Base-by-base conservation (phyloP, 2,797 vertebrate genomes). In the Myotis pilosus region DNA sequence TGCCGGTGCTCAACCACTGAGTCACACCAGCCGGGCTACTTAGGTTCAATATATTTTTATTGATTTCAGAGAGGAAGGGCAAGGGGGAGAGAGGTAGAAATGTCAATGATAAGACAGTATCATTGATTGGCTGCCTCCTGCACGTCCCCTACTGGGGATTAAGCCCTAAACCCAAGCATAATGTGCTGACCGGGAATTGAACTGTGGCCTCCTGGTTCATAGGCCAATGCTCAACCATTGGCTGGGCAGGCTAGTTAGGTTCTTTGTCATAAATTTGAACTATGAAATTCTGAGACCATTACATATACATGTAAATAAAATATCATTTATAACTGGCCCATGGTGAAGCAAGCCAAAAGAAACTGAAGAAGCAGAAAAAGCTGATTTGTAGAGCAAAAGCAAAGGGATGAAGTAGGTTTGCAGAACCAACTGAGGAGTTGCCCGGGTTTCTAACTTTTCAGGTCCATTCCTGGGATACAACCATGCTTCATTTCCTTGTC, bases 251-350 rank as follows among this genome's bases (percentile, higher is more conserved):
- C 33, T 49, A 6, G 4, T 49, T 74, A 62, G 64, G 13, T 33
- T 85, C 69, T 74, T 62, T 41, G 28, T 93, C 17, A 53, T 78
- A 25, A 87, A 79, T 22, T 19, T 19, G 53, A 78, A 36, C 74
- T 25, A 0, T 89, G 62, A 91, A 85, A 78, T 89, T 90, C 47
- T 81, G 72, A 78, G 11, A 33, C 36, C 33, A 0, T 82, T 30
- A 91, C 4, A 5, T 72, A 69, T 13, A 44, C 2, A 6, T 9
- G 3, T 60, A 87, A 71, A 75, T 47, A 33, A 71, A 88, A 82
- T 68, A 20, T 72, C 30, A 62, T 89, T 92, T 23, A 75, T 72
- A 94, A 90, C 62, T 96, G 84, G 28, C 30, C 38, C 13, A 72
- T 16, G 86, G 10, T 53, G 71, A 80, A 80, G 28, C n/a, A 91